Conservation (phyloP, 1,140 invertebrate genomes). For the Oncopeltus fasciatus region DNA sequence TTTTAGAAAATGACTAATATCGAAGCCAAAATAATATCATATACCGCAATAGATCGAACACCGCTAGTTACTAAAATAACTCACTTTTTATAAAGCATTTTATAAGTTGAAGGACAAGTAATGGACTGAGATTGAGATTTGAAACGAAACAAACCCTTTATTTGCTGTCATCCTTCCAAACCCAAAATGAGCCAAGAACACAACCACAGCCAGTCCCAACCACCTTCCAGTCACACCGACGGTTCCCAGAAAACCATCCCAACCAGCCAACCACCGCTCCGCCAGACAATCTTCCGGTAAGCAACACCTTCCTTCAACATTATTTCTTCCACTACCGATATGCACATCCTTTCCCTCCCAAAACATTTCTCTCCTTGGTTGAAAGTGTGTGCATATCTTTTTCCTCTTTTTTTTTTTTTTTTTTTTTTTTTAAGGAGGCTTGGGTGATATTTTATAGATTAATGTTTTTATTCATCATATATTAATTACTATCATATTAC, state of each 20-base stretch:
- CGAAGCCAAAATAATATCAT: no score
- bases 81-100: background rate
- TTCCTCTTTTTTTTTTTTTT: no score
- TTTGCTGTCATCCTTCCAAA: slow-evolving; percentile 1
- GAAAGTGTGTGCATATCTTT: slow-evolving; percentile 12
- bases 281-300: slow-evolving; percentile 6
- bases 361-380: background rate
- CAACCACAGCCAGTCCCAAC: background rate
- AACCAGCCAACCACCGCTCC: background rate
- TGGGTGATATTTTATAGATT: no score
- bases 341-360: slow-evolving; percentile 12
- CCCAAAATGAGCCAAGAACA: slow-evolving; percentile 5
- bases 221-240: slow-evolving; percentile 1
- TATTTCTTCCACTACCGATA: background rate
- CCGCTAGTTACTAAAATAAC: no score
- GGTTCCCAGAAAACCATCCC: slow-evolving; percentile 6
- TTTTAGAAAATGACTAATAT: no score
- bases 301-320: slow-evolving; percentile 9
- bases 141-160: slow-evolving; percentile 5
- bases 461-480: no score
- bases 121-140: no score
- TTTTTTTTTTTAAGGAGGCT: no score
- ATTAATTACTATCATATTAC: no score
- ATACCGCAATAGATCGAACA: no score
- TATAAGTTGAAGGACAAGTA: background rate